Evolutionary conservation across 1,140 invertebrate species (phyloP), one percentile per base, ranked within the genome.

Genomic region (Metopolophium dirhodum): DNA sequence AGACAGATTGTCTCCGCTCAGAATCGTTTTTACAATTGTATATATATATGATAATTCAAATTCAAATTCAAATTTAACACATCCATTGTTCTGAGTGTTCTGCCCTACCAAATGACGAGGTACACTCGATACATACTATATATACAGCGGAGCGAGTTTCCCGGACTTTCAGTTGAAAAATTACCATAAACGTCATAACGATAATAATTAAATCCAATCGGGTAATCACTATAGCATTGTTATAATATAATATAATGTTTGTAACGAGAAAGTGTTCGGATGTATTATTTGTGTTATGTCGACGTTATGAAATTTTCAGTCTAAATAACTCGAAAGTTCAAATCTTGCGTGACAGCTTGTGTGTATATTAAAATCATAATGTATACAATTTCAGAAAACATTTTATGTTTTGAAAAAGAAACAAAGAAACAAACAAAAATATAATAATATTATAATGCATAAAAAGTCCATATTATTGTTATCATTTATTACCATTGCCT

Each of bases 381-480:
- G n/a, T 77, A 77, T n/a, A 77, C 61, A 77, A 77, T 77, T 77
- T 77, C 61, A 77, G 30, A 77, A n/a, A 77, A 30, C 61, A n/a
- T 77, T 77, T 77, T 77, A 77, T 77, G 61, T 77, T 77, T n/a
- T n/a, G 61, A 77, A 77, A n/a, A 35, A 77, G 11, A n/a, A 68
- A 68, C 9, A 61, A 61, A 61, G 14, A n/a, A 20, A n/a, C 7
- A 49, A 49, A 47, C 47, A 47, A 47, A 9, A 47, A 11, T 47
- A 47, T 47, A 47, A 61, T 61, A 49, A 51, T 51, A 61, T n/a
- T 77, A 77, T 77, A 77, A 77, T 77, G 11, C 22, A 77, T n/a
- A 77, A 77, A 77, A 77, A 77, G 30, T 77, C 18, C 61, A 77
- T 77, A 77, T 77, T 77, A 77, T 77, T 77, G 61, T 77, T 77